Evolutionary conservation across 2,797 vertebrate species (phyloP).

Genomic region (Pseudochirops corinnae): DNA sequence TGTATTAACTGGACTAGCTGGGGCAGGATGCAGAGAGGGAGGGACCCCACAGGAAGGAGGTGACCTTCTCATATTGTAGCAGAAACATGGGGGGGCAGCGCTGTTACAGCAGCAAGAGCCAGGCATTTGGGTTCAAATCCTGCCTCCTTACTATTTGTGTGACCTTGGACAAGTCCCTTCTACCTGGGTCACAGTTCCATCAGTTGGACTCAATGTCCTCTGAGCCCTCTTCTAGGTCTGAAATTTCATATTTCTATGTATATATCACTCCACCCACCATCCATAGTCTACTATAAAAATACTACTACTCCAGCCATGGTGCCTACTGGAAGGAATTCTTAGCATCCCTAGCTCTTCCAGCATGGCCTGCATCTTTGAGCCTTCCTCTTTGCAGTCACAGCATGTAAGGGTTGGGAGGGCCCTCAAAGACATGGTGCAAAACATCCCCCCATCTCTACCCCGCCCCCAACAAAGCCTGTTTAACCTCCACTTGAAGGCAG

Average conservation of each 20-base stretch:
- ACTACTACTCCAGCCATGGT: background rate
- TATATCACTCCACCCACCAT: background rate
- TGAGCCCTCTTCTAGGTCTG: background rate
- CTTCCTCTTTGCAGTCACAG: background rate
- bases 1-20: too few relatives aligned
- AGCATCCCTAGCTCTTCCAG: background rate
- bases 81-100: background rate
- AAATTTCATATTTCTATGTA: background rate
- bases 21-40: background rate
- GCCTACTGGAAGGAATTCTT: background rate
- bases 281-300: background rate
- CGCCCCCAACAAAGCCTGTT: too few relatives aligned
- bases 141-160: background rate
- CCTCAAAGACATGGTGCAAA: background rate
- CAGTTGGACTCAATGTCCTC: background rate
- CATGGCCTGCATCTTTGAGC: too few relatives aligned
- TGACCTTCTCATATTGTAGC: background rate
- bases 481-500: too few relatives aligned
- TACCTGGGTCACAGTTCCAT: background rate
- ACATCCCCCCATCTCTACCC: too few relatives aligned
- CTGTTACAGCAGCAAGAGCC: background rate
- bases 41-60: accelerated
- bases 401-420: background rate
- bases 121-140: background rate
- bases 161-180: background rate